A percentile compares a stretch with the other conserved stretches of the same genome.
Conservation (phyloP, 2,113 vertebrate genomes). For the Pimephales promelas region DNA sequence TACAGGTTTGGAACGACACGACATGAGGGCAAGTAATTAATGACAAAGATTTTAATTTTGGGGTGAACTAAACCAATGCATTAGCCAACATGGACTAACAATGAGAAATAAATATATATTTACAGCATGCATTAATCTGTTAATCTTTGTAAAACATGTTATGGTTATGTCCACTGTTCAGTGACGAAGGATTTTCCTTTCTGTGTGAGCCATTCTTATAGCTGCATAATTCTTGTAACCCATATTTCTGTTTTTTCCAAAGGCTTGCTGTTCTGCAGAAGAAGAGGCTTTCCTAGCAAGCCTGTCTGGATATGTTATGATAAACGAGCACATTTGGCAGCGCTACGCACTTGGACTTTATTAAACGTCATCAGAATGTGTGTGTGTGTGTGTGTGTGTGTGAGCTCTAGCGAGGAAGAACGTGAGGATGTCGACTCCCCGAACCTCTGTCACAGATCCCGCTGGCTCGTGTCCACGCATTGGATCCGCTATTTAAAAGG, state of each 20-base stretch:
- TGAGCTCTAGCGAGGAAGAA: constrained; percentile 8
- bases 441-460: constrained; percentile 14
- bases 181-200: not conserved
- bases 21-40: no score
- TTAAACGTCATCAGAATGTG: constrained; percentile 24
- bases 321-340: constrained; percentile 8
- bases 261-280: not conserved
- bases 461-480: constrained; percentile 44
- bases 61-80: no score
- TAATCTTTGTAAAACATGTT: no score
- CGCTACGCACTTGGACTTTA: not conserved
- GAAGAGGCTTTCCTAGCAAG: constrained; percentile 8
- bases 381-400: no score
- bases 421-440: constrained; percentile 25
- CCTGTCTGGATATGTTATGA: not conserved
- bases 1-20: no score
- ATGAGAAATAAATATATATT: no score
- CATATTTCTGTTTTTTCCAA: not conserved
- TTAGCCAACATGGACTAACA: no score
- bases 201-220: not conserved
- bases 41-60: no score
- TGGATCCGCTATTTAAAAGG: constrained; percentile 65
- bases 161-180: no score
- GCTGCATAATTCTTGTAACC: not conserved
- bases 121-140: no score